These are phyloP conservation scores for Parazoanthus swiftii DNA, from an alignment of 92 coral and sea anemone genomes.

Conservation along the genomic window DNA sequence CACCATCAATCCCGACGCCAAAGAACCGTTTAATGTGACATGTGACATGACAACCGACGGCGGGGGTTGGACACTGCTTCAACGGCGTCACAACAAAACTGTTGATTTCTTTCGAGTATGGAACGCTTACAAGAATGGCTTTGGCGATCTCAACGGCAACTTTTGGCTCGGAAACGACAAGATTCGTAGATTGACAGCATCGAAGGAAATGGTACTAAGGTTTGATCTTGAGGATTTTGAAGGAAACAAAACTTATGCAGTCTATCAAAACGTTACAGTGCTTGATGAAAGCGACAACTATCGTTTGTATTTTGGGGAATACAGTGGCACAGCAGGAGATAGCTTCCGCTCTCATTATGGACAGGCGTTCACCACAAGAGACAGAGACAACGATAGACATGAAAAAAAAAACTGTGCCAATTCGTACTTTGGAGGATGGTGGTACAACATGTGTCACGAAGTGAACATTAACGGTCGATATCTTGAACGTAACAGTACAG, in stretches of 20 bases:
- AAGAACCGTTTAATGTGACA: not conserved
- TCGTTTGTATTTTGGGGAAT: not conserved
- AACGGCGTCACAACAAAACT: not conserved
- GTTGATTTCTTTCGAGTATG: not conserved
- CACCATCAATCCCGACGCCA: not conserved
- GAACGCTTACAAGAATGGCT: not conserved
- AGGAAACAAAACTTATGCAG: not conserved
- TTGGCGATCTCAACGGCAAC: not conserved
- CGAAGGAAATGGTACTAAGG: slow-evolving; percentile 6
- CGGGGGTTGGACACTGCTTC: slow-evolving; percentile 32
- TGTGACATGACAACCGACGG: slow-evolving; percentile 32
- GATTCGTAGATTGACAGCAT: not conserved
- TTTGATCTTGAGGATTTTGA: slow-evolving; percentile 28
- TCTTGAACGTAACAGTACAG: not conserved
- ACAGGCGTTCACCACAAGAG: not conserved
- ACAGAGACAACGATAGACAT: not conserved
- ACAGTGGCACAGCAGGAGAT: slow-evolving; percentile 14
- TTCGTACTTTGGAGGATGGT: not conserved
- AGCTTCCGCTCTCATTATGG: not conserved
- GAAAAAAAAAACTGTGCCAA: not conserved
- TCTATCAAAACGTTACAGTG: slow-evolving; percentile 13
- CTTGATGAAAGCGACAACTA: not conserved
- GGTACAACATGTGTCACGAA: not conserved
- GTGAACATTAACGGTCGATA: slow-evolving; percentile 20
- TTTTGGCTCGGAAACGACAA: slow-evolving; percentile 29